Conservation (phyloP, 2,888 invertebrate genomes). For the Rhyacophila evoluta region DNA sequence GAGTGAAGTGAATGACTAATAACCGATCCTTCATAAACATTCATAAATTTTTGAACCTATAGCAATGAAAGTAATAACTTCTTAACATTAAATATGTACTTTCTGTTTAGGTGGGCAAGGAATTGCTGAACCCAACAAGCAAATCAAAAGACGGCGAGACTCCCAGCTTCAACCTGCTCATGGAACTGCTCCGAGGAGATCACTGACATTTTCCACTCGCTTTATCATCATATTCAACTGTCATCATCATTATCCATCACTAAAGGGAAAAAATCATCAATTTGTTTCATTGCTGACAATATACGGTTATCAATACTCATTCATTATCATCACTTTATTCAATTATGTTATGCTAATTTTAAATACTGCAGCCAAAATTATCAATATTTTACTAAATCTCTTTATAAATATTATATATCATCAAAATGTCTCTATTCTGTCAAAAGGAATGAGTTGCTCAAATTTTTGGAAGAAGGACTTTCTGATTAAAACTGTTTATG, state of each 20-base stretch:
- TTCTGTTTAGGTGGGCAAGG: constrained; percentile 86
- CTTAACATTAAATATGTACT: too few relatives aligned
- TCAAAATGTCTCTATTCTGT: too few relatives aligned
- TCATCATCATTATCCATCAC: constrained; percentile 14
- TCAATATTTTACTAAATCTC: too few relatives aligned
- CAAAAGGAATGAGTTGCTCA: too few relatives aligned
- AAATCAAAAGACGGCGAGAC: constrained; percentile 92
- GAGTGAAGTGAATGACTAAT: too few relatives aligned
- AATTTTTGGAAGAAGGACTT: too few relatives aligned
- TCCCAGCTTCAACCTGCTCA: constrained; percentile 92
- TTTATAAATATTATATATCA: too few relatives aligned
- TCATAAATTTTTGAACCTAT: too few relatives aligned
- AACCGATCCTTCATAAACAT: too few relatives aligned
- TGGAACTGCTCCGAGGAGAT: constrained; percentile 95
- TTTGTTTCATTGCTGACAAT: not conserved
- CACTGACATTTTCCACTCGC: constrained; percentile 71
- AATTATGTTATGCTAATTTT: not conserved
- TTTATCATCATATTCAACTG: not conserved
- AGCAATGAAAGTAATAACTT: too few relatives aligned
- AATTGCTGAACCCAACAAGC: constrained; percentile 85
- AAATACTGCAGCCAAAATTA: too few relatives aligned
- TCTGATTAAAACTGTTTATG: too few relatives aligned
- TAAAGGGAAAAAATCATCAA: not conserved
- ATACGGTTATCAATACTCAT: not conserved
- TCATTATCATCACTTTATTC: not conserved